phyloP scores from a whole-genome alignment of 37 sponge, comb jelly and placozoan species.

The Tethya wilhelma region DNA sequence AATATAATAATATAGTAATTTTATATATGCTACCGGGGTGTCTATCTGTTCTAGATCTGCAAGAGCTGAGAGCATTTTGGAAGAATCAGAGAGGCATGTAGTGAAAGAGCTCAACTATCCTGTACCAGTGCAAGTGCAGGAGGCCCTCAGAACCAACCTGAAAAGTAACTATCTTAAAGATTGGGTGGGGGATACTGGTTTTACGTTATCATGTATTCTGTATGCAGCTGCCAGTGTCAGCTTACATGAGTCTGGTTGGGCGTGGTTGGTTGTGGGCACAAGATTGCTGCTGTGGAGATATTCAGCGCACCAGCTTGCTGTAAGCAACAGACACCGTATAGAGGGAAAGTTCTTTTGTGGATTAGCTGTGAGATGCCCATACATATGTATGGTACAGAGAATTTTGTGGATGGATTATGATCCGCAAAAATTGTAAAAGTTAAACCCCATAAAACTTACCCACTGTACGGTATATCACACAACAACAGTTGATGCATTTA shows the following conservation, averaged over 20 bases:
- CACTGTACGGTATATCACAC: no score
- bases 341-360: neutral
- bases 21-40: neutral
- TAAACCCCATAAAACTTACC: neutral
- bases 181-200: neutral
- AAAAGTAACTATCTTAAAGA: constrained; percentile 8
- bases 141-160: constrained; percentile 20
- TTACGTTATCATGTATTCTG: neutral
- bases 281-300: constrained; percentile 56
- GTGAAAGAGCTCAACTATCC: constrained; percentile 53
- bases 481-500: neutral
- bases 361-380: neutral
- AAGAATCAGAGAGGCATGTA: constrained; percentile 49
- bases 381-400: no score
- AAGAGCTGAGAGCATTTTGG: constrained; percentile 45
- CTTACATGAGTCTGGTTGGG: constrained; percentile 60
- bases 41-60: neutral
- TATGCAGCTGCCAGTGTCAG: constrained; percentile 22
- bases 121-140: constrained; percentile 66
- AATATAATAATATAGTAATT: neutral
- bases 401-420: no score
- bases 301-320: constrained; percentile 18
- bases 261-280: constrained; percentile 37
- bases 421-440: no score
- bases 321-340: neutral